Base-by-base conservation (phyloP, 2,797 vertebrate species). In the Ataeniobius toweri region DNA sequence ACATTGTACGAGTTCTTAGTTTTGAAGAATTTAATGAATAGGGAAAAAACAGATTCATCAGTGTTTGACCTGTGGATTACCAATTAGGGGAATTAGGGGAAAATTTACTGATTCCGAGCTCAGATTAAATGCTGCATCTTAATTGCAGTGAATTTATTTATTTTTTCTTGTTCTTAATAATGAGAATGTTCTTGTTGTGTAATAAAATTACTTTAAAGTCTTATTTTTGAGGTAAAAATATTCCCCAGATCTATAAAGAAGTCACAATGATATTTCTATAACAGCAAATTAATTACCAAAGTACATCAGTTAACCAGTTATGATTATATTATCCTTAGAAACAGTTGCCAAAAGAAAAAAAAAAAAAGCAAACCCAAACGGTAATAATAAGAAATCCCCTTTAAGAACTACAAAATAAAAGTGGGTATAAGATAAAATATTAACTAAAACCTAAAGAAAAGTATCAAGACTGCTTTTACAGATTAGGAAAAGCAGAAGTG, bases 401-500 rank as follows among this genome's bases (percentile, higher is more conserved):
- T 16, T n/a, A 46, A 61, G 12, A 75, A 67, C 4, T 26, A 41
- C 3, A 48, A 3, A 75, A 71, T 51, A 65, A 31, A 24, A 48
- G 22, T 74, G 16, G 41, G 36, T 28, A 59, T 24, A 59, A 71
- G 13, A 68, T 46, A 56, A 71, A 58, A 1, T 51, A 14, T 31
- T 71, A 69, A 44, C 24, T 44, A 69, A 68, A 46, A 67, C 10
- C 41, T 44, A n/a, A 16, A 67, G 46, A 73, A 2, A 58, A 50
- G 13, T 0, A 31, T 56, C 46, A 74, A 22, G 9, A 58, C 41
- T 20, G n/a, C 28, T 74, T 78, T 55, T 31, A 75, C 74, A 71
- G 13, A 63, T 18, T 26, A 65, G 51, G 58, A 82, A 51, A 31
- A 81, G 63, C 51, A 67, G 41, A 87, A 74, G 16, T 18, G 46